These are phyloP conservation scores for Martes martes DNA, from an alignment of 2,113 vertebrate genomes.

Conservation along the genomic window DNA sequence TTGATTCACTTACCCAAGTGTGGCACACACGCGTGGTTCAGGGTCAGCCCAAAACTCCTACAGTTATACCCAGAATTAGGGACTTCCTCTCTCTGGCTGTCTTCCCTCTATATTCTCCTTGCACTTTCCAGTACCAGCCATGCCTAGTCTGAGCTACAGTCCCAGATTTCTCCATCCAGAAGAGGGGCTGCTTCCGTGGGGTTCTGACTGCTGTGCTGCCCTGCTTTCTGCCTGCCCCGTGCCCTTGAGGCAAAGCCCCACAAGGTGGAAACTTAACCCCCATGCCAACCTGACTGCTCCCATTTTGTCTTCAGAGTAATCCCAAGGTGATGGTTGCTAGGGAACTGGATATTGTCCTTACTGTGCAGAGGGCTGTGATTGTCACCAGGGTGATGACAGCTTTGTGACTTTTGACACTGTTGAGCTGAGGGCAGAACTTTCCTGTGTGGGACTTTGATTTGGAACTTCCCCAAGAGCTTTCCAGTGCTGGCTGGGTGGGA, in stretches of 20 bases:
- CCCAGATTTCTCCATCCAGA: background rate
- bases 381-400: background rate
- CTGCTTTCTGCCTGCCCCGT: fast-evolving
- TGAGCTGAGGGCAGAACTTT: fast-evolving
- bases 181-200: fast-evolving
- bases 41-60: background rate
- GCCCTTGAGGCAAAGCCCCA: background rate
- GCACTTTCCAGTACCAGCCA: background rate
- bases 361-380: fast-evolving
- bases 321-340: background rate
- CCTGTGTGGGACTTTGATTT: fast-evolving
- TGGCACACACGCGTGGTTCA: fast-evolving
- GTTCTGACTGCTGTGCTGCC: no score
- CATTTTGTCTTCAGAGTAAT: fast-evolving
- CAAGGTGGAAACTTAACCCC: fast-evolving
- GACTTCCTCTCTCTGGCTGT: background rate
- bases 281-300: fast-evolving
- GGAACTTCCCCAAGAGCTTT: background rate
- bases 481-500: background rate
- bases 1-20: background rate
- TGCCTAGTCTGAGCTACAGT: background rate
- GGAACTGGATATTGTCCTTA: background rate
- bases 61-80: background rate
- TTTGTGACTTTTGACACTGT: fast-evolving
- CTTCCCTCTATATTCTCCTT: no score